Evolutionary conservation across 2,888 invertebrate species (phyloP).

Genomic region (Sphecodes monilicornis): DNA sequence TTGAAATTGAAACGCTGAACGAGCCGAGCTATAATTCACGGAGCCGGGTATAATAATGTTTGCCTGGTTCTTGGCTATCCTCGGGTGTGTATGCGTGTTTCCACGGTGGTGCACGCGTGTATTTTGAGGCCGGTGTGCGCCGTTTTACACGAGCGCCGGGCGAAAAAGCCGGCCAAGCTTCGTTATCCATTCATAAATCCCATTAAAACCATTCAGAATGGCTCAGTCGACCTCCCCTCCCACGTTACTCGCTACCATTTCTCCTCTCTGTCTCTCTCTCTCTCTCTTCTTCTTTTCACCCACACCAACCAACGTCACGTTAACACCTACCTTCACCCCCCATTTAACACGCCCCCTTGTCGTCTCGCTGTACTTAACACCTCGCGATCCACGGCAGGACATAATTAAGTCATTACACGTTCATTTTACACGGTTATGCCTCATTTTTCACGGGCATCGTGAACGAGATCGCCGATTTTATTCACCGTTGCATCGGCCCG

Average conservation of each 20-base stretch:
- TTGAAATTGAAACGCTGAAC: conserved; percentile 68
- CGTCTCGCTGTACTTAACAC: conserved; percentile 65
- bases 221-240: conserved; percentile 37
- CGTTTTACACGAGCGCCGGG: conserved; percentile 63
- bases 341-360: conserved; percentile 55
- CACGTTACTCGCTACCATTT: not conserved
- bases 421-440: conserved; percentile 68
- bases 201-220: conserved; percentile 74
- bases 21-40: conserved; percentile 68
- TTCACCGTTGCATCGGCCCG: not conserved
- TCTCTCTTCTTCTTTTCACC: not conserved
- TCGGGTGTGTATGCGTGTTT: conserved; percentile 34
- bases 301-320: not conserved
- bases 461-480: conserved; percentile 31
- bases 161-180: conserved; percentile 71
- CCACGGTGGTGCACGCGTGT: conserved; percentile 11
- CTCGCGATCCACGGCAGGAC: conserved; percentile 66
- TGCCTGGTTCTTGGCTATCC: conserved; percentile 41
- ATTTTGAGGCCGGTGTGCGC: conserved; percentile 29
- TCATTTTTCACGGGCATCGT: conserved; percentile 69
- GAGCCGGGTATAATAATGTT: conserved; percentile 67
- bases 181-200: conserved; percentile 78
- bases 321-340: conserved; percentile 4
- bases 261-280: not conserved
- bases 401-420: conserved; percentile 79